A percentile compares a stretch with the other conserved stretches of the same genome.
These are phyloP conservation scores for Drosophila helvetica DNA, from an alignment of 2,888 invertebrate genomes.

Conservation along the genomic window DNA sequence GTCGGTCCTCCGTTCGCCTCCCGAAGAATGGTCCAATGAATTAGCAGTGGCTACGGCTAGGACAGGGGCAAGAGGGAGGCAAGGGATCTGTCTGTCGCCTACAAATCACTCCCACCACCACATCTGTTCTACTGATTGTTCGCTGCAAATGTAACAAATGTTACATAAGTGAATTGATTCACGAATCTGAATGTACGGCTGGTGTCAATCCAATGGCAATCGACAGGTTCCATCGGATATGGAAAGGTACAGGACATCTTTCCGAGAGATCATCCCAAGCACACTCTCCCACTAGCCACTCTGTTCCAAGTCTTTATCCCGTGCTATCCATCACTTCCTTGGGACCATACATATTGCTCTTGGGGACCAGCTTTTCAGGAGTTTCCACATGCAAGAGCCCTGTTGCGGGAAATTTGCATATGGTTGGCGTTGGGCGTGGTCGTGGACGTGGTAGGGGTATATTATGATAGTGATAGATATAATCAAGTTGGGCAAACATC, in stretches of 20 bases:
- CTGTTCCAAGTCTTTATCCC: not conserved
- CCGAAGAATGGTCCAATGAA: conserved; percentile 16
- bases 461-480: conserved; percentile 70
- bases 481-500: conserved; percentile 74
- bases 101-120: not conserved
- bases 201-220: too few relatives aligned
- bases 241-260: not conserved
- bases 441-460: conserved; percentile 18
- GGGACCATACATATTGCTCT: conserved; percentile 25
- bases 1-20: not conserved
- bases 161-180: too few relatives aligned
- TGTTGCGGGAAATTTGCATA: conserved; percentile 57
- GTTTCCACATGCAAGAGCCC: not conserved
- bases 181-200: too few relatives aligned
- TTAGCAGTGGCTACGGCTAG: conserved; percentile 14
- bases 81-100: not conserved
- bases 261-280: too few relatives aligned
- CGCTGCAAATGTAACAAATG: too few relatives aligned
- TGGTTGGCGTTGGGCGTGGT: conserved; percentile 51
- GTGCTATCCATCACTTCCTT: conserved; percentile 15
- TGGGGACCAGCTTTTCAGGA: conserved; percentile 5
- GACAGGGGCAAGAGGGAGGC: too few relatives aligned
- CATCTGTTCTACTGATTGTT: not conserved
- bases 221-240: too few relatives aligned
- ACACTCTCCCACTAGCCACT: too few relatives aligned